phyloP scores from a whole-genome alignment of 2,113 vertebrate genomes.

The Perca fluviatilis region DNA sequence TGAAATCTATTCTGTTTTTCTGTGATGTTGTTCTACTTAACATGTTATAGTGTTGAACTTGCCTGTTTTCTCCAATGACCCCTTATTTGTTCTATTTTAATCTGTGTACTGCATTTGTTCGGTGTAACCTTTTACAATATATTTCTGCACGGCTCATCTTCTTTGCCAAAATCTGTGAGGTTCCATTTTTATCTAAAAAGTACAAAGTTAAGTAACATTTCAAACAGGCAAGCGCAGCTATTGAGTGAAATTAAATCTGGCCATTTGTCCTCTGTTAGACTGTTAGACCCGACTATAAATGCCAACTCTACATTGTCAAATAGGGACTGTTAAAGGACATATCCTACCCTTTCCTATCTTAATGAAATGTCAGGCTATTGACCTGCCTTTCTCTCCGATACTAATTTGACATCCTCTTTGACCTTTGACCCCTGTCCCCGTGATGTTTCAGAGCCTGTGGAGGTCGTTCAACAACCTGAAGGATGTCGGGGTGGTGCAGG shows the following conservation, averaged over 20 bases:
- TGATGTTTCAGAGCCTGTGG: constrained; percentile 90
- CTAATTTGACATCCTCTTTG: constrained; percentile 73
- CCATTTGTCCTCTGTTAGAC: constrained; percentile 61
- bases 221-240: constrained; percentile 29
- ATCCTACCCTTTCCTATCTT: constrained; percentile 75
- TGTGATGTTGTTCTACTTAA: not conserved
- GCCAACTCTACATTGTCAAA: constrained; percentile 76
- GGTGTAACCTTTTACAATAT: constrained; percentile 7
- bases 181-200: constrained; percentile 40
- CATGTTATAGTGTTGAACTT: not conserved
- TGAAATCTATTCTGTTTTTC: not conserved
- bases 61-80: not conserved
- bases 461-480: constrained; percentile 93
- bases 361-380: constrained; percentile 82
- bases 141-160: constrained; percentile 4
- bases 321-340: constrained; percentile 73
- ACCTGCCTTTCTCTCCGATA: constrained; percentile 69
- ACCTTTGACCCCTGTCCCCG: constrained; percentile 65
- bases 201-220: constrained; percentile 54
- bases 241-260: constrained; percentile 61
- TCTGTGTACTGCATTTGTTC: not conserved
- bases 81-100: constrained; percentile 17
- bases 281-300: constrained; percentile 61
- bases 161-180: constrained; percentile 7
- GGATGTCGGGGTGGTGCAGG: constrained; percentile 96